Evolutionary conservation across 92 coral and sea anemone species (phyloP).

Genomic region (Epizoanthus ramosus): DNA sequence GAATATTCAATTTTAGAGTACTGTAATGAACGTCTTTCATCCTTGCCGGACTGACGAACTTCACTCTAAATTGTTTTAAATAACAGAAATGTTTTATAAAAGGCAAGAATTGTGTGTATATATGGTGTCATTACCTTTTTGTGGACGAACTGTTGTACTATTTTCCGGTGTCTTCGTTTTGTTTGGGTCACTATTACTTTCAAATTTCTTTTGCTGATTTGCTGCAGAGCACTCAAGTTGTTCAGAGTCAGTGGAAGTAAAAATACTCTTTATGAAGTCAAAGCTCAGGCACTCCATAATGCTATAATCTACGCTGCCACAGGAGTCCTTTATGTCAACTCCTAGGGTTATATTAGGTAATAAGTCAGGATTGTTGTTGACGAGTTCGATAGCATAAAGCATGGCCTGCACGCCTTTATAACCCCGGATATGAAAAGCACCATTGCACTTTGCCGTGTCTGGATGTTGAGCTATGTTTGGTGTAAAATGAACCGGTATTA

Average conservation of each 20-base stretch:
- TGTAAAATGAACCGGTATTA: slow-evolving; percentile 73
- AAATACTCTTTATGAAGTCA: slow-evolving; percentile 65
- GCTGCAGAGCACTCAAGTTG: not conserved
- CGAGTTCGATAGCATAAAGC: slow-evolving; percentile 66
- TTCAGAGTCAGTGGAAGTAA: slow-evolving; percentile 12
- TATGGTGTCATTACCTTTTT: not conserved
- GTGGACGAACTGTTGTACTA: not conserved
- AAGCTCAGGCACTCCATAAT: slow-evolving; percentile 75
- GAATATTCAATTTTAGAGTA: too few relatives aligned
- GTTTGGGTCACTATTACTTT: not conserved
- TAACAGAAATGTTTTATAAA: too few relatives aligned
- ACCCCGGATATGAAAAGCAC: slow-evolving; percentile 67
- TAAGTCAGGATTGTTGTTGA: slow-evolving; percentile 51
- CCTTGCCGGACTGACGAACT: too few relatives aligned
- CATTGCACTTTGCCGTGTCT: slow-evolving; percentile 53
- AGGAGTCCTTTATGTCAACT: slow-evolving; percentile 74
- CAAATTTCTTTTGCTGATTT: not conserved
- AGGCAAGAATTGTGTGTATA: too few relatives aligned
- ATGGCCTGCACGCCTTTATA: slow-evolving; percentile 73
- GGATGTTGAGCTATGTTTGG: slow-evolving; percentile 60
- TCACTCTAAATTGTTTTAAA: too few relatives aligned
- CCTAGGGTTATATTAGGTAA: slow-evolving; percentile 75
- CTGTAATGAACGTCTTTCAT: too few relatives aligned
- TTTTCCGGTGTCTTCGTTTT: not conserved
- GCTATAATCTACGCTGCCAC: slow-evolving; percentile 82